A percentile compares a stretch with the other conserved stretches of the same genome.
Conservation (phyloP, 2,888 invertebrate species). For the Sipunculus nudus region DNA sequence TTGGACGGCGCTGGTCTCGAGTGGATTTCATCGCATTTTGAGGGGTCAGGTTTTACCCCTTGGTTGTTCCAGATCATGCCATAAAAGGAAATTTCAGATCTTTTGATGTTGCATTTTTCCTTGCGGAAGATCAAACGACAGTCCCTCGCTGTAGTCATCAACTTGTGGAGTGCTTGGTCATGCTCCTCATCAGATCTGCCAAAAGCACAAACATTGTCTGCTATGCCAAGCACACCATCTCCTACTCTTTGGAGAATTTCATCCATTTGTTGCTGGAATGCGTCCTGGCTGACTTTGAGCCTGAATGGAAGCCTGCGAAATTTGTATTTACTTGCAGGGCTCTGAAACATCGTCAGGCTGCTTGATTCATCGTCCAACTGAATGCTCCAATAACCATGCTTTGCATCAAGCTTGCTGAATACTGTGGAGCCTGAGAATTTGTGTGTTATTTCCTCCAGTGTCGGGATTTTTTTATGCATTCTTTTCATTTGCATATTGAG, state of each 20-base stretch:
- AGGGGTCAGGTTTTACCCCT: conserved; percentile 30
- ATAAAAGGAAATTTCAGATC: conserved; percentile 24
- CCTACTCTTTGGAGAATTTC: neutral
- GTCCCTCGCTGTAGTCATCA: neutral
- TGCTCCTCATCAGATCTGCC: neutral
- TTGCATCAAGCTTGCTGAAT: conserved; percentile 28
- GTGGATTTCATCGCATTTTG: conserved; percentile 18
- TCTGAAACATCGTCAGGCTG: conserved; percentile 17
- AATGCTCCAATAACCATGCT: conserved; percentile 30
- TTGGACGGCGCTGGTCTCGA: conserved; percentile 17
- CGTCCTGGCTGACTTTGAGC: conserved; percentile 3
- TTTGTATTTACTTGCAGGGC: conserved; percentile 9
- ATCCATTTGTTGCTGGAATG: conserved; percentile 15
- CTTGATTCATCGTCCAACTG: conserved; percentile 7
- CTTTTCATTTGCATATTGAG: conserved; percentile 22
- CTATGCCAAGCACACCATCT: conserved; percentile 3
- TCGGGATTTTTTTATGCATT: conserved; percentile 13
- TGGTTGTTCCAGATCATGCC: conserved; percentile 19
- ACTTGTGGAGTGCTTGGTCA: neutral
- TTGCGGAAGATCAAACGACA: conserved; percentile 1
- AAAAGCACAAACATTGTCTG: conserved; percentile 2
- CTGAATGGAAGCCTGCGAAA: conserved; percentile 10
- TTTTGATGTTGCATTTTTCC: neutral
- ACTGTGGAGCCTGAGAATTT: conserved; percentile 18
- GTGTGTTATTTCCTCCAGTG: conserved; percentile 22